Conservation (phyloP, 2,797 vertebrate genomes). For the Sternarchorhynchus goeldii region DNA sequence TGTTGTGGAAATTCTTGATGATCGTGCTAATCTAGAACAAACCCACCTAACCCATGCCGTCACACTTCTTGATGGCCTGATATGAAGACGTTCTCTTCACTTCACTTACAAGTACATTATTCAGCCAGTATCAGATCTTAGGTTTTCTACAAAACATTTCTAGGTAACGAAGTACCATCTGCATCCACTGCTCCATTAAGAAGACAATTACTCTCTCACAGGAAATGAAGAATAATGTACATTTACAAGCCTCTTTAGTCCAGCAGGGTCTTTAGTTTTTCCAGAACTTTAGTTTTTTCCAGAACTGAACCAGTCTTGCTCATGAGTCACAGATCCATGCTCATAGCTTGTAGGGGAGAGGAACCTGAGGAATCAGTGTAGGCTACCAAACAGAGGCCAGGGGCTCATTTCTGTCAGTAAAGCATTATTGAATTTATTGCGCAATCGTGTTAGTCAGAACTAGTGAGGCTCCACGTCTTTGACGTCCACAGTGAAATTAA, state of each 20-base stretch:
- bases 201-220: background rate
- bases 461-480: background rate
- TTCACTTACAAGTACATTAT: background rate
- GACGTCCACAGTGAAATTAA: background rate
- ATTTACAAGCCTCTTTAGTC: background rate
- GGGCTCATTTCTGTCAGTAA: background rate
- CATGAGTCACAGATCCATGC: background rate
- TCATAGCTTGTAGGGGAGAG: background rate
- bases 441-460: background rate
- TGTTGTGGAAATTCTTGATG: conserved; percentile 8
- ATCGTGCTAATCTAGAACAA: background rate
- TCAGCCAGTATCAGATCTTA: background rate
- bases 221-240: background rate
- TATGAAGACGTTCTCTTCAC: background rate
- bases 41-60: background rate
- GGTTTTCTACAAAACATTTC: background rate
- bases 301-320: background rate
- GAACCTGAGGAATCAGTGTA: background rate
- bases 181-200: background rate
- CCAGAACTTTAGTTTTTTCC: background rate
- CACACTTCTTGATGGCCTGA: background rate
- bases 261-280: background rate
- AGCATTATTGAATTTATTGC: background rate
- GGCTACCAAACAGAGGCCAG: background rate
- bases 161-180: background rate